These are phyloP conservation scores for Forficula auricularia DNA, from an alignment of 1,140 invertebrate genomes.

Conservation along the genomic window DNA sequence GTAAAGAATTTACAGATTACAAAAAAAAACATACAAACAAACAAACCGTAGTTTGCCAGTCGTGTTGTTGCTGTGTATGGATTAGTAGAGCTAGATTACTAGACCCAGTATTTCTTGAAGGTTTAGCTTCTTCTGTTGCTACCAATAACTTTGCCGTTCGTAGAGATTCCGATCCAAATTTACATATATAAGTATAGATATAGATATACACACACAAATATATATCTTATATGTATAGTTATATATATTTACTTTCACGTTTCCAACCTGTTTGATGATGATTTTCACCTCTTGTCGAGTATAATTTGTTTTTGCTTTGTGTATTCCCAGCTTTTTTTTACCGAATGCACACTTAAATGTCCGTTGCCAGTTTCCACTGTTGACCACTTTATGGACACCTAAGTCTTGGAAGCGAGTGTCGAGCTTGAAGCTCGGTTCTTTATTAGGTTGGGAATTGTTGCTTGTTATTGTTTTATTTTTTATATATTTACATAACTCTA, in stretches of 20 bases:
- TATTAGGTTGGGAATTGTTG: not conserved
- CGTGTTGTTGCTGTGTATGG: slow-evolving; percentile 13
- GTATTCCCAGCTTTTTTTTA: slow-evolving; percentile 10
- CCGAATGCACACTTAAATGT: slow-evolving; percentile 12
- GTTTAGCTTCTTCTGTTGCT: slow-evolving; percentile 7
- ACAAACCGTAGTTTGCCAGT: slow-evolving; percentile 10
- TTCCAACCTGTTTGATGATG: slow-evolving; percentile 7
- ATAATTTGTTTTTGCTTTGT: slow-evolving; percentile 10
- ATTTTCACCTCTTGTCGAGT: slow-evolving; percentile 10
- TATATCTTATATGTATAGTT: slow-evolving; percentile 4
- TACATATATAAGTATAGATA: too few species aligned
- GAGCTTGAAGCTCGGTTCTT: too few species aligned
- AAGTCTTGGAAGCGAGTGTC: slow-evolving; percentile 6
- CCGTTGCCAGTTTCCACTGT: slow-evolving; percentile 3
- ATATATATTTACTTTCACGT: slow-evolving; percentile 9
- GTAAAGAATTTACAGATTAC: too few species aligned
- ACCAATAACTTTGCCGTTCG: slow-evolving; percentile 9
- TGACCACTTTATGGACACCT: slow-evolving; percentile 15
- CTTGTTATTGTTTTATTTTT: slow-evolving; percentile 1
- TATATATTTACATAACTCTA: not conserved
- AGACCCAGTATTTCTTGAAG: slow-evolving; percentile 9
- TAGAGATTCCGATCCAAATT: slow-evolving; percentile 3
- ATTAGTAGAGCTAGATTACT: slow-evolving; percentile 9
- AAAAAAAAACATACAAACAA: too few species aligned
- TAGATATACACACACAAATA: slow-evolving; percentile 9